Base-by-base conservation (phyloP, 1,140 invertebrate species). In the Leptinotarsa texana region DNA sequence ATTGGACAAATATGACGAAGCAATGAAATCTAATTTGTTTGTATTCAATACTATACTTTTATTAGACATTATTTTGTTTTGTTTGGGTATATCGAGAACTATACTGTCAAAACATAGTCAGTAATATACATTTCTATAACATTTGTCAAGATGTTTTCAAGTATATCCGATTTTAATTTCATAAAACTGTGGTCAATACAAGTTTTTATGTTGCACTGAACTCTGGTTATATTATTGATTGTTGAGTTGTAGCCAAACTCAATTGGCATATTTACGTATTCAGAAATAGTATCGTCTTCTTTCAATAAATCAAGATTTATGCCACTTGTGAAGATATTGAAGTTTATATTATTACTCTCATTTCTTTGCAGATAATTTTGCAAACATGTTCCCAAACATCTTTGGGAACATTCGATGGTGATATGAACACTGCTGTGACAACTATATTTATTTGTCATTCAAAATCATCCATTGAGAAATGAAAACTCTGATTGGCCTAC, bases 331-430 rank as follows among this genome's bases (percentile, higher is more conserved):
- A 65, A 24, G 63, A 65, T 65, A 65, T 65, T 65, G 63, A 65
- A 13, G 63, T 22, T n/a, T 65, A n/a, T 21, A 21, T 2, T 65
- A 65, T 65, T 65, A 21, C 21, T 65, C 63, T 65, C 15, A 24
- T 27, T 65, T 18, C 24, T 24, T 65, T 65, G 3, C 63, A 65
- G 18, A 2, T 13, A 18, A 22, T 65, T 65, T 17, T 65, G 63
- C 63, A 65, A 5, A 24, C 21, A 65, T 24, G 8, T 27, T 65
- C 24, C 24, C 24, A 24, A 65, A 22, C n/a, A n/a, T 65, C 63
- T 65, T 65, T 65, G 63, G 63, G 21, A 24, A 24, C 15, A 65
- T 21, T 65, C 13, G 63, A 65, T 65, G 63, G 63, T 65, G 63
- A 65, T 65, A 21, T 65, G 17, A 24, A 24, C 63, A 65, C 18